These are phyloP conservation scores for Megaceryle torquata DNA, from an alignment of 2,113 vertebrate species.

Conservation along the genomic window DNA sequence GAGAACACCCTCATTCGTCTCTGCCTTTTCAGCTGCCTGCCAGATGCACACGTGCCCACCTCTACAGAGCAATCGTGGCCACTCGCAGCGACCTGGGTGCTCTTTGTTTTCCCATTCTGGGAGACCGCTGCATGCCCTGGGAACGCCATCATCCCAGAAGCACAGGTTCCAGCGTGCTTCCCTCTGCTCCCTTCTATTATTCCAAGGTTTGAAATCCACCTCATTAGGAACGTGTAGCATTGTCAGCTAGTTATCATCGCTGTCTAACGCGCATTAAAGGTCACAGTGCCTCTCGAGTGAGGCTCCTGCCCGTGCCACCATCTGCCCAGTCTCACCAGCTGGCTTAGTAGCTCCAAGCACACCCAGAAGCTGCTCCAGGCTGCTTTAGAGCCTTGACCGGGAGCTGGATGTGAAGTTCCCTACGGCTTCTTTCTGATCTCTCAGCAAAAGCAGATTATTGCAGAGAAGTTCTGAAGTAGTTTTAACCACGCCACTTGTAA, in stretches of 20 bases:
- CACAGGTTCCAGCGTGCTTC: rapidly evolving
- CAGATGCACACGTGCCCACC: rapidly evolving
- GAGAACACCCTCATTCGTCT: not conserved
- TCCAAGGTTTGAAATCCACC: not conserved
- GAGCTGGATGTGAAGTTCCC: not conserved
- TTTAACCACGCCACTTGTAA: not conserved
- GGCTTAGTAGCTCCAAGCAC: not conserved
- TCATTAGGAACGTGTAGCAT: not conserved
- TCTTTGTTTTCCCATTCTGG: not conserved
- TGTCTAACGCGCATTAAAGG: rapidly evolving
- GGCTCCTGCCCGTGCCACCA: not conserved
- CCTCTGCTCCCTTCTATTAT: not conserved
- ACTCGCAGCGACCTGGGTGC: rapidly evolving
- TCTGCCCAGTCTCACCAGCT: not conserved
- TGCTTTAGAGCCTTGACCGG: not conserved
- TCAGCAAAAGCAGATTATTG: not conserved
- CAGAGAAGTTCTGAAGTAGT: not conserved
- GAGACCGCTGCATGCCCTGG: not conserved
- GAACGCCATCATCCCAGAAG: not conserved
- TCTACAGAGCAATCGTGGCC: not conserved
- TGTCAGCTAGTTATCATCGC: not conserved
- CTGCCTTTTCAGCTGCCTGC: not conserved
- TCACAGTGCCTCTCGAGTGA: not conserved
- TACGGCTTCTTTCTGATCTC: not conserved
- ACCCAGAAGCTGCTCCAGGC: not conserved